phyloP scores from a whole-genome alignment of 2,888 invertebrate species.

The Pandemis cinnamomeana region DNA sequence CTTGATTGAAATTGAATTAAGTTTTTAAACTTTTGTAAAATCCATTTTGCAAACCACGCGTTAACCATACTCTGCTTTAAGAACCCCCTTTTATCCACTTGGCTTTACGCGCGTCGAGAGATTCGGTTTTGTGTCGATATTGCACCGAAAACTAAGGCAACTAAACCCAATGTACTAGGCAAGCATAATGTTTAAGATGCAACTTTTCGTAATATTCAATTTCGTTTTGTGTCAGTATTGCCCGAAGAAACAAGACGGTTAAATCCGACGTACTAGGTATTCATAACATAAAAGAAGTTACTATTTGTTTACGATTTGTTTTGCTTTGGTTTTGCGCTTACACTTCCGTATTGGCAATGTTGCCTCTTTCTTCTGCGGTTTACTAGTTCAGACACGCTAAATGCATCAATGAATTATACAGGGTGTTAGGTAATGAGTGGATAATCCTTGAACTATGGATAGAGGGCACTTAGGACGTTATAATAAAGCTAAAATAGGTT shows the following conservation, averaged over 20 bases:
- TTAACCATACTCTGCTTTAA: too few relatives aligned
- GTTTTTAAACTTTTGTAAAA: too few relatives aligned
- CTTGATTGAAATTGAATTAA: too few relatives aligned
- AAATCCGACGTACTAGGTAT: slow-evolving; percentile 29
- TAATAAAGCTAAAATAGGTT: too few relatives aligned
- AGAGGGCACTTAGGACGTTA: too few relatives aligned
- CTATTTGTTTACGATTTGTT: slow-evolving; percentile 29
- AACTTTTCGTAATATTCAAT: background rate
- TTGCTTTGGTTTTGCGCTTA: background rate
- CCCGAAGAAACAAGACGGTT: slow-evolving; percentile 32
- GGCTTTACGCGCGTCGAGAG: too few relatives aligned
- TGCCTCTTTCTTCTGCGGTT: slow-evolving; percentile 21
- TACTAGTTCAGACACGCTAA: background rate
- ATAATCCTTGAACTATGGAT: too few relatives aligned
- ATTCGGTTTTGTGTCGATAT: background rate
- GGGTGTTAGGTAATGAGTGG: too few relatives aligned
- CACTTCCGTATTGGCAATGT: background rate
- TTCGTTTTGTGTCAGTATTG: slow-evolving; percentile 19
- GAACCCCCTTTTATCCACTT: too few relatives aligned
- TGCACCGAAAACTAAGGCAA: background rate
- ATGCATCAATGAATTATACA: background rate
- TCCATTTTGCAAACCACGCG: too few relatives aligned
- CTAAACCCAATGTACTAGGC: slow-evolving; percentile 3
- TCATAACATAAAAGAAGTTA: slow-evolving; percentile 18
- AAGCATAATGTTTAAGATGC: background rate